Evolutionary conservation across 2,797 vertebrate species (phyloP).

Genomic region (Amblyraja radiata): DNA sequence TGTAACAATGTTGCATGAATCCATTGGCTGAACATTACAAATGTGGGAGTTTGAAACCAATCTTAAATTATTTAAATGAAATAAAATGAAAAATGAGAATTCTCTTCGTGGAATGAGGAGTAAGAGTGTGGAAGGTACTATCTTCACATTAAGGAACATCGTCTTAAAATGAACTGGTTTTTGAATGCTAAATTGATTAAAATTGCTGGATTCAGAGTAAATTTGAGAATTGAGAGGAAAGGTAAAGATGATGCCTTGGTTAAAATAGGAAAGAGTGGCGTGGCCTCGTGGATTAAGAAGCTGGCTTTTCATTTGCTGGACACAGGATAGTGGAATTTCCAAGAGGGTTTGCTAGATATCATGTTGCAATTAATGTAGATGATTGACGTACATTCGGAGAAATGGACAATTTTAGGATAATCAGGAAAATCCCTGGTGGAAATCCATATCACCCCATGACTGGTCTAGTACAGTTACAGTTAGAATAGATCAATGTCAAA

Average conservation of each 20-base stretch:
- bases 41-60: too few relatives aligned
- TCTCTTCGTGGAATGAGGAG: background rate
- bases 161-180: background rate
- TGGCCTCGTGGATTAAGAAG: background rate
- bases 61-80: too few relatives aligned
- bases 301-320: background rate
- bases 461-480: background rate
- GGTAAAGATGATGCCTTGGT: background rate
- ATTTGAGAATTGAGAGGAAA: background rate
- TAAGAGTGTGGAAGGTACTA: background rate
- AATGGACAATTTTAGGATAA: background rate
- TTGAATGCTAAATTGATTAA: too few relatives aligned
- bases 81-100: background rate
- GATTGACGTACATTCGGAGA: background rate
- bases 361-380: background rate
- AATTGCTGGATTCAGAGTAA: background rate
- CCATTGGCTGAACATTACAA: background rate
- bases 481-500: background rate
- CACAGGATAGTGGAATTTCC: background rate
- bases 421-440: background rate
- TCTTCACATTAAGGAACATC: background rate
- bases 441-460: background rate
- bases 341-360: too few relatives aligned
- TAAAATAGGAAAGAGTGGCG: background rate
- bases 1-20: background rate